Percentiles rank a stretch among this genome's conserved stretches.
Conservation (phyloP, 2,888 invertebrate species). For the Drosophila pegasa region DNA sequence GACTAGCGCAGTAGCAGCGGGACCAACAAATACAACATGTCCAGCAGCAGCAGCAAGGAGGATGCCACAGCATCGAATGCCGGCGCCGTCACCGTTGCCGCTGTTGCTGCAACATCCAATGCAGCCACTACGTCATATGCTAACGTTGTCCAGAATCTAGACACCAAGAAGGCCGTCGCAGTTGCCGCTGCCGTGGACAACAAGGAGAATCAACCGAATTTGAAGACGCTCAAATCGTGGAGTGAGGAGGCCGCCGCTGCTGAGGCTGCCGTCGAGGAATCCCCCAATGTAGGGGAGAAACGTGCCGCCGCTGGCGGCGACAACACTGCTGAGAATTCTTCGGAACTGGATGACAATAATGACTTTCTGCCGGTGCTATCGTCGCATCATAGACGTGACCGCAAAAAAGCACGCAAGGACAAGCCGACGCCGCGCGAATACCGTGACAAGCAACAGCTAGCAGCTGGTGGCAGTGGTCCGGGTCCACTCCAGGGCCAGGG, state of each 20-base stretch:
- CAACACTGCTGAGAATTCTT: constrained; percentile 83
- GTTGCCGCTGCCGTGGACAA: constrained; percentile 61
- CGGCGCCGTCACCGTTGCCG: constrained; percentile 83
- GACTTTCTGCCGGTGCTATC: constrained; percentile 85
- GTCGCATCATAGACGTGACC: constrained; percentile 84
- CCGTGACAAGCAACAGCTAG: constrained; percentile 49
- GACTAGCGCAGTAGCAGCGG: constrained; percentile 37
- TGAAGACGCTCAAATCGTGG: constrained; percentile 83
- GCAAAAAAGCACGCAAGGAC: constrained; percentile 84
- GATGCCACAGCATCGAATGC: constrained; percentile 68
- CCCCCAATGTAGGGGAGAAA: constrained; percentile 83
- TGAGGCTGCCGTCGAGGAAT: constrained; percentile 64
- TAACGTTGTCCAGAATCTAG: constrained; percentile 87
- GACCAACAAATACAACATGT: constrained; percentile 69
- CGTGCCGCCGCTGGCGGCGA: constrained; percentile 81
- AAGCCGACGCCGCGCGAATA: constrained; percentile 74
- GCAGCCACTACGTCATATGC: constrained; percentile 87
- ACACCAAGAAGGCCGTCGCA: constrained; percentile 65
- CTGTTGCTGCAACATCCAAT: constrained; percentile 67
- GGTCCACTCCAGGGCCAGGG: constrained; percentile 48
- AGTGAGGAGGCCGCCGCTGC: constrained; percentile 82
- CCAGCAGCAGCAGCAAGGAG: constrained; percentile 82
- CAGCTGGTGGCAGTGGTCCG: constrained; percentile 57
- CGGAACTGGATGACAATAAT: constrained; percentile 84
- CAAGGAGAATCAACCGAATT: constrained; percentile 82